Base-by-base conservation (phyloP, 64 coral and sea anemone genomes). In the Montipora cactus region DNA sequence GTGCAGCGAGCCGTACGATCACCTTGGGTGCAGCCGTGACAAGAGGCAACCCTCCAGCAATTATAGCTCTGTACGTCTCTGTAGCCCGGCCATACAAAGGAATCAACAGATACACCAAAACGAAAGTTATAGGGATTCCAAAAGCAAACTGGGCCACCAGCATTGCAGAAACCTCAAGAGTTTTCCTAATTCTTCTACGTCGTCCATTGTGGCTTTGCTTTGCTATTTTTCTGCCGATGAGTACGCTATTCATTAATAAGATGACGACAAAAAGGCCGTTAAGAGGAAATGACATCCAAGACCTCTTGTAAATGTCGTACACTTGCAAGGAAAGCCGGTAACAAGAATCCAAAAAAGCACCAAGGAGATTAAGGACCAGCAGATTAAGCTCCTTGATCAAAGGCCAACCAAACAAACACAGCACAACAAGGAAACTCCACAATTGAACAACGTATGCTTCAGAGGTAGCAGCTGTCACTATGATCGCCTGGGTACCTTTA, bases 231-330 rank as follows among this genome's bases (percentile, higher is more conserved):
- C 88, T 93, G 18, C 73, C 87, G 6, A 96, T 59, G 14, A 91
- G 47, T 1, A 90, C 16, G 22, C 52, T 57, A 16, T 94, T 96
- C 23, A 91, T 80, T 1, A 91, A 0, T 47, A 94, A 78, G 16
- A 94, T 59, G 4, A 23, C 5, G 21, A 57, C n/a, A 45, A 91
- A 87, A 14, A 96, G 70, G 45, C 19, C 92, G 52, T 94, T 94
- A 0, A 94, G 81, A 55, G 95, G 95, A 11, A 81, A 94, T 0
- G 72, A 80, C 95, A 87, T 96, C 95, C 95, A 96, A 18, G 47
- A 37, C 13, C 22, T 89, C 18, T 92, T 79, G 79, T 96, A 96
- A n/a, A 96, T 85, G 2, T 86, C 95, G 77, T 74, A 96, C 14
- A 93, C 67, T 70, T 96, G 95, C 15, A 93, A 90, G 5, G 76